A percentile compares a stretch with the other conserved stretches of the same genome.
These are phyloP conservation scores for Daubentonia madagascariensis DNA, from an alignment of 2,113 vertebrate species.

Conservation along the genomic window DNA sequence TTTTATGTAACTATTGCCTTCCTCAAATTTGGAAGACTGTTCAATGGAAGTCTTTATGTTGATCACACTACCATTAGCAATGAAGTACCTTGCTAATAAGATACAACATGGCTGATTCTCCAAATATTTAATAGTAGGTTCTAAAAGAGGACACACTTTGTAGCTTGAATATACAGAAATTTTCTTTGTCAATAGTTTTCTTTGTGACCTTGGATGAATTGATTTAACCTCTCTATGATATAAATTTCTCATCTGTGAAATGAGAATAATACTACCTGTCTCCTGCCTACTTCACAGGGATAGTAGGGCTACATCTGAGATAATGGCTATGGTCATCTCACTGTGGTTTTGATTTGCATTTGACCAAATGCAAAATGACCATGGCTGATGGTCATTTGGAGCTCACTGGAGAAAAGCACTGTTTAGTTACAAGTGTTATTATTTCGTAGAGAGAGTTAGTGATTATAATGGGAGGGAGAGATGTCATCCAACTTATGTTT, in stretches of 20 bases:
- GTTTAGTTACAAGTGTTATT: neutral
- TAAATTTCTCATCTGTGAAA: slow-evolving; percentile 20
- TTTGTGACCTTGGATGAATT: neutral
- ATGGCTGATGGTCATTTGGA: neutral
- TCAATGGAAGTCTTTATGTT: neutral
- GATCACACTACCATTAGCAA: neutral
- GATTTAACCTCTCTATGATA: neutral
- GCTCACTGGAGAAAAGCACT: neutral
- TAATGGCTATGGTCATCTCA: too few relatives aligned
- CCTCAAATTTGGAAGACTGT: neutral
- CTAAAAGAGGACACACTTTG: neutral
- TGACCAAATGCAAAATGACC: too few relatives aligned
- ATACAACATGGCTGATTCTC: neutral
- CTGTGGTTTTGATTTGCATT: too few relatives aligned
- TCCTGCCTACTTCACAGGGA: neutral
- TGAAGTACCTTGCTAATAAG: neutral
- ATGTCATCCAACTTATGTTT: neutral
- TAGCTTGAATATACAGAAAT: neutral
- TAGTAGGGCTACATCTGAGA: neutral
- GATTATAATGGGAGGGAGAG: neutral
- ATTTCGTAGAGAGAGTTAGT: neutral
- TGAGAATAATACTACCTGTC: neutral
- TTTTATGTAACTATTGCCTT: neutral
- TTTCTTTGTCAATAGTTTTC: neutral
- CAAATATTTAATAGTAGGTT: neutral